A percentile compares a stretch with the other conserved stretches of the same genome.
Conservation (phyloP, 2,888 invertebrate species). For the Phytoseiulus persimilis region DNA sequence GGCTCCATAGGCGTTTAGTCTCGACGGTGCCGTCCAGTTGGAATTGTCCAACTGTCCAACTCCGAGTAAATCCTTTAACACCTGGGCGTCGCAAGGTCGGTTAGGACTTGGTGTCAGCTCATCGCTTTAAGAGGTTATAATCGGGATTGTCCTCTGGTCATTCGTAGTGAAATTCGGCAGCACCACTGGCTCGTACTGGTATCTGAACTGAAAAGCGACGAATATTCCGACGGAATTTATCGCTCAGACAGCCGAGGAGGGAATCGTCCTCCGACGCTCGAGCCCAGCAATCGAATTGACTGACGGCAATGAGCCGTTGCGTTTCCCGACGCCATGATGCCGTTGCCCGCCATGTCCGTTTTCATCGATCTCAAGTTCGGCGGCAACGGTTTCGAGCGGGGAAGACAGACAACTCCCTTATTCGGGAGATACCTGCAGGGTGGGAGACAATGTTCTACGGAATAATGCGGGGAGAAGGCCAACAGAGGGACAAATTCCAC, state of each 20-base stretch:
- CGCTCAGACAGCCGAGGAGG: too few species aligned
- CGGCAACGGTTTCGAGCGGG: background rate
- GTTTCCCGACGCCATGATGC: background rate
- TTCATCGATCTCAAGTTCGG: too few species aligned
- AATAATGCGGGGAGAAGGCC: background rate
- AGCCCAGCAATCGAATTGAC: too few species aligned
- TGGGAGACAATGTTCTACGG: background rate
- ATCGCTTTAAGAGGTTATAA: background rate
- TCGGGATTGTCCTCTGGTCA: background rate
- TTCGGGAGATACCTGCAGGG: background rate
- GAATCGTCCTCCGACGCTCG: too few species aligned
- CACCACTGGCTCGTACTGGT: background rate
- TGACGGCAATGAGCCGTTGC: too few species aligned
- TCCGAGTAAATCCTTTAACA: background rate
- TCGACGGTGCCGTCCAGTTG: background rate
- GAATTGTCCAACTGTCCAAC: background rate
- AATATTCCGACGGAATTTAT: background rate
- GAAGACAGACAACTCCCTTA: background rate
- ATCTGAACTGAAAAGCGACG: too few species aligned
- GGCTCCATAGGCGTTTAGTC: background rate
- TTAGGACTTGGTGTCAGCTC: background rate
- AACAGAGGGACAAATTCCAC: background rate
- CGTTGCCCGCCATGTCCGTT: too few species aligned
- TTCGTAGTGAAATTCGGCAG: background rate
- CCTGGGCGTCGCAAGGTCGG: background rate